Conservation (phyloP, 2,797 vertebrate genomes). For the Pempheris klunzingeri region DNA sequence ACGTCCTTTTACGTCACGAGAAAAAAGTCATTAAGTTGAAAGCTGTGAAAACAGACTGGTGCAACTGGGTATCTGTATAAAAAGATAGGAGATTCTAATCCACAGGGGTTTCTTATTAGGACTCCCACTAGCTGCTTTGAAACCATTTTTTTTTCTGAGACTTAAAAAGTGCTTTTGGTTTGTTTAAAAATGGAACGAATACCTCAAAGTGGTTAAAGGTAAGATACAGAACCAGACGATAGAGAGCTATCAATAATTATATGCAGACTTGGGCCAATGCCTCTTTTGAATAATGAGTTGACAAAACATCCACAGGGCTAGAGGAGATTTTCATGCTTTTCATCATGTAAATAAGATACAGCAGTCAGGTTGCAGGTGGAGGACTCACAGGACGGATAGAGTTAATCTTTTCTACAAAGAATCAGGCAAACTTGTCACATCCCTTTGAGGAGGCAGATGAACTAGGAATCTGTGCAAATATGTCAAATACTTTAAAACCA, state of each 20-base stretch:
- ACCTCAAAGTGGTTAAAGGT: constrained; percentile 14
- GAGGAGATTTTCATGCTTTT: constrained; percentile 7
- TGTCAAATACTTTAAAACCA: not conserved
- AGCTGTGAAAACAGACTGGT: not conserved
- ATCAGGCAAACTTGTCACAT: not conserved
- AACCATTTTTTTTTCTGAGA: not conserved
- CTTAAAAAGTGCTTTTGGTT: constrained; percentile 3
- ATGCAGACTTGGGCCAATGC: constrained; percentile 26
- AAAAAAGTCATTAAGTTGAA: constrained; percentile 12
- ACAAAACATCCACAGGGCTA: constrained; percentile 38
- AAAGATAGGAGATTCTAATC: not conserved
- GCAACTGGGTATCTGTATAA: not conserved
- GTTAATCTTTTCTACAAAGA: constrained; percentile 5
- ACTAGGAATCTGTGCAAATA: constrained; percentile 12
- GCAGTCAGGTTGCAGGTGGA: constrained; percentile 10
- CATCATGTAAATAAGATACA: constrained; percentile 19
- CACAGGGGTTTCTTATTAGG: not conserved
- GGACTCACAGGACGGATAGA: not conserved
- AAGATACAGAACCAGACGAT: constrained; percentile 23
- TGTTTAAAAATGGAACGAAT: constrained; percentile 43
- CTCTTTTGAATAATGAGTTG: constrained; percentile 31
- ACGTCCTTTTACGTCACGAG: not conserved
- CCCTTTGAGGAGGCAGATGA: not conserved
- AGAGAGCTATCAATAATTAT: constrained; percentile 19
- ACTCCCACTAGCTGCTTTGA: not conserved